Evolutionary conservation across 2,888 invertebrate species (phyloP).

Genomic region (Drosophila histrio): DNA sequence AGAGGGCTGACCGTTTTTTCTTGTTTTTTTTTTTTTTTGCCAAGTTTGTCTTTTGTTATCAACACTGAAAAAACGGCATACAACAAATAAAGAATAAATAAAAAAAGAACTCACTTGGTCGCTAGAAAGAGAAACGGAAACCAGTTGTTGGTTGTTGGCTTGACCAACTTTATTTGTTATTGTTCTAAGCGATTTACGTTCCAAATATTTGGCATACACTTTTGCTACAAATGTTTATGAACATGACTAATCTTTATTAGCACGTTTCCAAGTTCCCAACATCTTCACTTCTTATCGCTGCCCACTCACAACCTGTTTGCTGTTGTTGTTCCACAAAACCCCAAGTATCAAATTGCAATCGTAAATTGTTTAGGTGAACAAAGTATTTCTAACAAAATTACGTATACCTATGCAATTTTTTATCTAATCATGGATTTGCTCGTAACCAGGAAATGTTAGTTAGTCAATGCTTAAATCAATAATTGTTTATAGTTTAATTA

Average conservation of each 20-base stretch:
- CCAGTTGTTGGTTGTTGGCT: slow-evolving; percentile 40
- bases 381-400: slow-evolving; percentile 15
- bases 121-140: slow-evolving; percentile 62
- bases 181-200: slow-evolving; percentile 54
- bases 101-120: slow-evolving; percentile 22
- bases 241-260: slow-evolving; percentile 65
- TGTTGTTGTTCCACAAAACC: slow-evolving; percentile 17
- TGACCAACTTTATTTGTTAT: slow-evolving; percentile 61
- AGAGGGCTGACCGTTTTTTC: slow-evolving; percentile 22
- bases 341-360: slow-evolving; percentile 32
- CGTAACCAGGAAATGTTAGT: slow-evolving; percentile 11
- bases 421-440: slow-evolving; percentile 19
- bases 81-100: not conserved
- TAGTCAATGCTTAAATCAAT: not conserved
- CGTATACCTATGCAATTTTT: slow-evolving; percentile 4
- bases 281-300: slow-evolving; percentile 29
- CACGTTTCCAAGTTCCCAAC: slow-evolving; percentile 20
- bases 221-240: slow-evolving; percentile 37
- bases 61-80: slow-evolving; percentile 28
- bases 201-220: slow-evolving; percentile 53
- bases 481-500: not conserved
- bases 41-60: slow-evolving; percentile 56
- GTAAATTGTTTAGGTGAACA: slow-evolving; percentile 22
- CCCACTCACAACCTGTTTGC: not conserved
- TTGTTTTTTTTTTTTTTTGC: slow-evolving; percentile 11